These are phyloP conservation scores for Pangasius sanitwongsei DNA, from an alignment of 2,797 vertebrate species.

Conservation along the genomic window DNA sequence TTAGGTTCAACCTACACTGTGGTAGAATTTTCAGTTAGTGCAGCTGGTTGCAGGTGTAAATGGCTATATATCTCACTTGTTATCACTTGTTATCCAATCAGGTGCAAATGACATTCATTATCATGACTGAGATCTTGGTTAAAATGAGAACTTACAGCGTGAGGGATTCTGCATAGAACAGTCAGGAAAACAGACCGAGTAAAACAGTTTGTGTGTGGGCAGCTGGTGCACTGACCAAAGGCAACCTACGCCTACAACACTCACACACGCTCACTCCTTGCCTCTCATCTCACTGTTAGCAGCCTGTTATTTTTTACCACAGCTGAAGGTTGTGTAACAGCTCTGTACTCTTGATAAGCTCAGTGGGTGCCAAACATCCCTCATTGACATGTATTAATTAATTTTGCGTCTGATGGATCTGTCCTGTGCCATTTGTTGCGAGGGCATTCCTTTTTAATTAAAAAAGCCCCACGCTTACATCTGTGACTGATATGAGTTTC, in stretches of 20 bases:
- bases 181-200: slow-evolving; percentile 7
- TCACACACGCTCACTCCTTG: slow-evolving; percentile 46
- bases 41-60: not conserved
- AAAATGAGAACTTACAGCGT: not conserved
- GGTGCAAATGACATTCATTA: not conserved
- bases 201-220: slow-evolving; percentile 46
- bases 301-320: slow-evolving; percentile 55
- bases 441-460: slow-evolving; percentile 59
- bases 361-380: slow-evolving; percentile 60
- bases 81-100: slow-evolving; percentile 6
- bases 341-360: slow-evolving; percentile 68
- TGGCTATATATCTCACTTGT: not conserved
- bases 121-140: not conserved
- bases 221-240: slow-evolving; percentile 45
- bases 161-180: slow-evolving; percentile 1
- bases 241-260: slow-evolving; percentile 27
- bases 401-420: slow-evolving; percentile 68
- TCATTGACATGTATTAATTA: slow-evolving; percentile 66
- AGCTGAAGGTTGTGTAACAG: slow-evolving; percentile 71
- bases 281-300: slow-evolving; percentile 43
- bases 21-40: not conserved
- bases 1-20: not conserved
- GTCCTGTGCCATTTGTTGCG: slow-evolving; percentile 52
- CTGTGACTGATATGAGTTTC: slow-evolving; percentile 43
- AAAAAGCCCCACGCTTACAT: slow-evolving; percentile 50